phyloP scores from a whole-genome alignment of 1,140 invertebrate species.

The Chironomus striatipennis region DNA sequence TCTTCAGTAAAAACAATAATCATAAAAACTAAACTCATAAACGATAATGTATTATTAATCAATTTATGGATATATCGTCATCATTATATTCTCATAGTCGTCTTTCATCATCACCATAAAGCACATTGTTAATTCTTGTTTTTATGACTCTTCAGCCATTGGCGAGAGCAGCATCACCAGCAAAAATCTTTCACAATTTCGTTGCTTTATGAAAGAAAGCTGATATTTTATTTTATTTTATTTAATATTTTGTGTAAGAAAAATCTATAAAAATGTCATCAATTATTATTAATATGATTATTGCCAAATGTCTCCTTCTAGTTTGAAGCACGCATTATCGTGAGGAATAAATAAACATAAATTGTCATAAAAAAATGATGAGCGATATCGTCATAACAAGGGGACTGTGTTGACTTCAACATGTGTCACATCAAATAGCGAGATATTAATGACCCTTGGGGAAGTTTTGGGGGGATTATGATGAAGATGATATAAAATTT shows the following conservation, averaged over 20 bases:
- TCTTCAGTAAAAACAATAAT: too few relatives aligned
- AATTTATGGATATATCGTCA: conserved; percentile 9
- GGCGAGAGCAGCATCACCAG: too few relatives aligned
- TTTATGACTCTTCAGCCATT: background rate
- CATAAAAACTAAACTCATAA: conserved; percentile 18
- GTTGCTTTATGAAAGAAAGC: too few relatives aligned
- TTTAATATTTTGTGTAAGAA: too few relatives aligned
- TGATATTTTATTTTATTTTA: too few relatives aligned
- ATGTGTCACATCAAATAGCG: conserved; percentile 1
- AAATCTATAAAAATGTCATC: conserved; percentile 22
- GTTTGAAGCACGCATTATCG: background rate
- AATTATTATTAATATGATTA: conserved; percentile 24
- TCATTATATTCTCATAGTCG: background rate
- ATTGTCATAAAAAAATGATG: background rate
- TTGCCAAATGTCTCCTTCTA: conserved; percentile 16
- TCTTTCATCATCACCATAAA: conserved; percentile 23
- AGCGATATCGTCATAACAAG: background rate
- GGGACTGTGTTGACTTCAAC: background rate
- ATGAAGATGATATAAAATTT: too few relatives aligned
- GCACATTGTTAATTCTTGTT: conserved; percentile 1
- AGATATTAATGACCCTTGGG: background rate
- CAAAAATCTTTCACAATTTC: too few relatives aligned
- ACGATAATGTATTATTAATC: conserved; percentile 24
- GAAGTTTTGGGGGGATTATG: too few relatives aligned
- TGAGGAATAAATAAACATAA: background rate